Evolutionary conservation across 2,113 vertebrate genomes (phyloP).

Genomic region (Crocuta crocuta): DNA sequence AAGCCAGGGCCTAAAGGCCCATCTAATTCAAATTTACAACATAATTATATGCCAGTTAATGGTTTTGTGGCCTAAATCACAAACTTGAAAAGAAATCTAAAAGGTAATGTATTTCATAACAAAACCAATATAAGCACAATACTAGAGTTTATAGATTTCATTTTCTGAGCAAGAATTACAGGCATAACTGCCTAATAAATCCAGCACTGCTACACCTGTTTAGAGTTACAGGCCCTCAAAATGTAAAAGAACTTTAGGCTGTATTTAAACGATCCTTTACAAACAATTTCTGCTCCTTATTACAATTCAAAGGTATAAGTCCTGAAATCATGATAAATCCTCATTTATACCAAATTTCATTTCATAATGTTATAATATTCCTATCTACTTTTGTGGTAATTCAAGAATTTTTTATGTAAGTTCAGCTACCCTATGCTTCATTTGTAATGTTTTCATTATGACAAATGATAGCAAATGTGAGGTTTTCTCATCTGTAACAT

Average conservation of each 20-base stretch:
- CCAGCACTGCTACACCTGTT: background rate
- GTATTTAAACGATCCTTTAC: background rate
- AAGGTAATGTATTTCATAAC: background rate
- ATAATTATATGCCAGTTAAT: background rate
- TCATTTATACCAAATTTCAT: background rate
- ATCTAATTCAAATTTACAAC: background rate
- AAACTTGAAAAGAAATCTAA: slow-evolving; percentile 28
- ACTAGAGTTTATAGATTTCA: background rate
- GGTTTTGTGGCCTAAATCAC: background rate
- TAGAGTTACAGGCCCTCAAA: background rate
- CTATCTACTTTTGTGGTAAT: background rate
- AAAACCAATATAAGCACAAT: background rate
- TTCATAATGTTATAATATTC: background rate
- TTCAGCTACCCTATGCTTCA: background rate
- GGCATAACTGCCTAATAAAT: background rate
- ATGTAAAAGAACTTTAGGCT: background rate
- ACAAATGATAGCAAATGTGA: background rate
- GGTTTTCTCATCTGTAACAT: background rate
- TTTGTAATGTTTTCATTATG: background rate
- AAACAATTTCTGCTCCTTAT: background rate
- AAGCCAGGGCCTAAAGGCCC: background rate
- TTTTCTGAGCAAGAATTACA: background rate
- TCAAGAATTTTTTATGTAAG: background rate
- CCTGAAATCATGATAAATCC: background rate
- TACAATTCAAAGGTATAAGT: background rate